Conservation (phyloP, 2,797 vertebrate species). For the Trematomus bernacchii region DNA sequence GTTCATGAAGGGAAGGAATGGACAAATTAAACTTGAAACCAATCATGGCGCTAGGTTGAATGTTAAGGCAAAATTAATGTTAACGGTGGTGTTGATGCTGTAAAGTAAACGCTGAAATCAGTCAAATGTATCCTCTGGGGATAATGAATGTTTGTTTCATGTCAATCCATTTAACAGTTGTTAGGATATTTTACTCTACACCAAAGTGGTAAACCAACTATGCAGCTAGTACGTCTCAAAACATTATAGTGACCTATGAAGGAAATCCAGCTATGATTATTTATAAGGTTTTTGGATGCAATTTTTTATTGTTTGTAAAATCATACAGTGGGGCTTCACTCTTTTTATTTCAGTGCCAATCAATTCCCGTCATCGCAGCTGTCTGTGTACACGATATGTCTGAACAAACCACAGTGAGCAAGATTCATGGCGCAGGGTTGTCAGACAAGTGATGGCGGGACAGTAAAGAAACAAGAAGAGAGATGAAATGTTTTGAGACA, state of each 20-base stretch:
- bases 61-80: not conserved
- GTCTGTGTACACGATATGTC: conserved; percentile 58
- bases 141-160: not conserved
- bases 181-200: not conserved
- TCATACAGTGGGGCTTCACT: conserved; percentile 8
- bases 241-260: conserved; percentile 52
- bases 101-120: not conserved
- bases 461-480: conserved; percentile 37
- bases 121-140: not conserved
- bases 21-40: not conserved
- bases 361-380: conserved; percentile 28
- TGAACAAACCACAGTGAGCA: conserved; percentile 29
- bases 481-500: conserved; percentile 60
- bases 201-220: not conserved
- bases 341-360: not conserved
- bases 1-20: not conserved
- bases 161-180: not conserved
- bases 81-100: not conserved
- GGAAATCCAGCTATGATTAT: conserved; percentile 39
- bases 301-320: conserved; percentile 14
- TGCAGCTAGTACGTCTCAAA: not conserved
- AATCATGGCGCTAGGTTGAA: not conserved
- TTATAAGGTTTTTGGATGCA: conserved; percentile 32
- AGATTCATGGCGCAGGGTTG: conserved; percentile 23
- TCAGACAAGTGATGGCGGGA: conserved; percentile 48